A percentile compares a stretch with the other conserved stretches of the same genome.
phyloP scores from a whole-genome alignment of 2,888 invertebrate genomes.

The Dichetophora obliterata region DNA sequence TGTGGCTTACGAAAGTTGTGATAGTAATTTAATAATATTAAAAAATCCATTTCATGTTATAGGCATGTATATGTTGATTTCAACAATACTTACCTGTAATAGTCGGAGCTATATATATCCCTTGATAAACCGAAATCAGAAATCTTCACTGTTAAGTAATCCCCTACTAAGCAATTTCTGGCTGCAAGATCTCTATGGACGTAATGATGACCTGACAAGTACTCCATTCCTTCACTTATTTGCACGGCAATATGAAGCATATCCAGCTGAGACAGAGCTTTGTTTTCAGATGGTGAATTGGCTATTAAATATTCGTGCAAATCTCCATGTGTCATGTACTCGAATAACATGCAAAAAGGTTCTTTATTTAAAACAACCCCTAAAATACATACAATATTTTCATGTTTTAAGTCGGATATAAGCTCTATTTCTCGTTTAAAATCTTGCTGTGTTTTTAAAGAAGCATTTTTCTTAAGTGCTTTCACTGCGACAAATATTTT shows the following conservation, averaged over 20 bases:
- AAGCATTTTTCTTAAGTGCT: slow-evolving; percentile 93
- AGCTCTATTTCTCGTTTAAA: slow-evolving; percentile 94
- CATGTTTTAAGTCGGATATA: slow-evolving; percentile 94
- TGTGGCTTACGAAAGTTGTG: no score
- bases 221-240: slow-evolving; percentile 87
- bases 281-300: slow-evolving; percentile 88
- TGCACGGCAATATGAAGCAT: slow-evolving; percentile 92
- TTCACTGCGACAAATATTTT: slow-evolving; percentile 91
- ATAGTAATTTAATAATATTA: no score
- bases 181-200: slow-evolving; percentile 97
- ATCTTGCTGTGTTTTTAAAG: slow-evolving; percentile 90
- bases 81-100: slow-evolving; percentile 76
- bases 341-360: slow-evolving; percentile 96
- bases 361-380: slow-evolving; percentile 92
- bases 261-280: slow-evolving; percentile 83
- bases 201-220: slow-evolving; percentile 91
- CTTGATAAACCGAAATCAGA: slow-evolving; percentile 96
- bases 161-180: slow-evolving; percentile 95
- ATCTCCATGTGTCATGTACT: slow-evolving; percentile 97
- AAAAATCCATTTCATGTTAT: no score
- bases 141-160: slow-evolving; percentile 95
- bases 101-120: slow-evolving; percentile 93
- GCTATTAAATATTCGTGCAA: slow-evolving; percentile 94
- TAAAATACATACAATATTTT: slow-evolving; percentile 94
- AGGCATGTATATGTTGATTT: no score